phyloP scores from a whole-genome alignment of 35 echinoderm and acorn worm genomes.

The Patiria miniata region DNA sequence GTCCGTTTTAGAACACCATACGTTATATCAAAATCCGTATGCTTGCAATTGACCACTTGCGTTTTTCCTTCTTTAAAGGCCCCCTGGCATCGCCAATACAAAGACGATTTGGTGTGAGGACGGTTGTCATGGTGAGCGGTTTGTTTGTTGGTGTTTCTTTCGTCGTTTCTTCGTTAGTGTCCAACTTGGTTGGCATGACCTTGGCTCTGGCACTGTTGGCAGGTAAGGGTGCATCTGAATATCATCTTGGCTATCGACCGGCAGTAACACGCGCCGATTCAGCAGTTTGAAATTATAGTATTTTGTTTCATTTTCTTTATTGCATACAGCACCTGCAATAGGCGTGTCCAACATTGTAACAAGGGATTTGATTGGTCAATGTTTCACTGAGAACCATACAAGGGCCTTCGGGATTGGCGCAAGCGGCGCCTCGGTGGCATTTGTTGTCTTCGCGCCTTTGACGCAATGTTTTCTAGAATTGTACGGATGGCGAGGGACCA shows the following conservation, averaged over 20 bases:
- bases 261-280: not conserved
- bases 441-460: not conserved
- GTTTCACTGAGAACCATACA: not conserved
- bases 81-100: not conserved
- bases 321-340: not conserved
- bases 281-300: not conserved
- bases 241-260: not conserved
- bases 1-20: no score
- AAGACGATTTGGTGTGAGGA: not conserved
- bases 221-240: not conserved
- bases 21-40: no score
- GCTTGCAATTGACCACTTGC: no score
- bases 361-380: not conserved
- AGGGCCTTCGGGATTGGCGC: not conserved
- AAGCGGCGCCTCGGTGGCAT: not conserved
- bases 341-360: not conserved
- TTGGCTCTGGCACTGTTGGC: not conserved
- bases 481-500: not conserved
- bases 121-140: not conserved
- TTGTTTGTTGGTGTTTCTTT: not conserved
- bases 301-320: not conserved
- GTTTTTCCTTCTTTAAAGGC: not conserved
- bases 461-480: not conserved
- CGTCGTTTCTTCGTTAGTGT: not conserved
- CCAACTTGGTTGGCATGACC: not conserved